Conservation (phyloP, 2,113 vertebrate genomes). For the Chloropsis hardwickii region DNA sequence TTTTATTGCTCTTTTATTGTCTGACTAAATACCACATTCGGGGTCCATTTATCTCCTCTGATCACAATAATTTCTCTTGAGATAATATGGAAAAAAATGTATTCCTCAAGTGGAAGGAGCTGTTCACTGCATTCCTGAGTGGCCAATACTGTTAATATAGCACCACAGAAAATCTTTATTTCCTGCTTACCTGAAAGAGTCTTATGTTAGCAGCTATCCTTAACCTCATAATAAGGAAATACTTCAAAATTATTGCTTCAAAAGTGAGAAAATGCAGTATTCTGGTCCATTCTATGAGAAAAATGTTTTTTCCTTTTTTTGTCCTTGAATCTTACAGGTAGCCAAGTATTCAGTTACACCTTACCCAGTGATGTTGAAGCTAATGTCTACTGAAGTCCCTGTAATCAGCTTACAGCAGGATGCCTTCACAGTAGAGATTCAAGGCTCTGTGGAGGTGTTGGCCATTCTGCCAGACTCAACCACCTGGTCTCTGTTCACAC, state of each 20-base stretch:
- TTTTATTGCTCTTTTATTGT: not conserved
- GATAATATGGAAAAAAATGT: not conserved
- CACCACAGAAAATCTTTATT: not conserved
- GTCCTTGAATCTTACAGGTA: conserved; percentile 37
- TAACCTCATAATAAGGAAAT: not conserved
- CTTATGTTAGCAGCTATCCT: not conserved
- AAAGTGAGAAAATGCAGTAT: not conserved
- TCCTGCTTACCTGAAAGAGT: not conserved
- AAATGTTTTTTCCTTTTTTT: not conserved
- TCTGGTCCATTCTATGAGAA: not conserved
- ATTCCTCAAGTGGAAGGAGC: not conserved
- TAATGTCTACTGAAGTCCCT: conserved; percentile 58
- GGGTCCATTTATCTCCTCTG: not conserved
- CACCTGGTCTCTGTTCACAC: conserved; percentile 50
- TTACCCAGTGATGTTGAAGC: conserved; percentile 65
- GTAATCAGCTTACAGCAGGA: conserved; percentile 36
- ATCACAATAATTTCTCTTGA: not conserved
- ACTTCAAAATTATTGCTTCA: not conserved
- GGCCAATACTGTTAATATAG: not conserved
- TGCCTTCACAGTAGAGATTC: conserved; percentile 47
- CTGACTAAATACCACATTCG: not conserved
- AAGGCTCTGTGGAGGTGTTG: conserved; percentile 63
- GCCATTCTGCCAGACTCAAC: conserved; percentile 53
- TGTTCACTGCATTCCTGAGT: not conserved
- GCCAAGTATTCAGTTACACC: conserved; percentile 56